A percentile compares a stretch with the other conserved stretches of the same genome.
phyloP scores from a whole-genome alignment of 1,140 invertebrate genomes.

The Leptoteleia sp. region DNA sequence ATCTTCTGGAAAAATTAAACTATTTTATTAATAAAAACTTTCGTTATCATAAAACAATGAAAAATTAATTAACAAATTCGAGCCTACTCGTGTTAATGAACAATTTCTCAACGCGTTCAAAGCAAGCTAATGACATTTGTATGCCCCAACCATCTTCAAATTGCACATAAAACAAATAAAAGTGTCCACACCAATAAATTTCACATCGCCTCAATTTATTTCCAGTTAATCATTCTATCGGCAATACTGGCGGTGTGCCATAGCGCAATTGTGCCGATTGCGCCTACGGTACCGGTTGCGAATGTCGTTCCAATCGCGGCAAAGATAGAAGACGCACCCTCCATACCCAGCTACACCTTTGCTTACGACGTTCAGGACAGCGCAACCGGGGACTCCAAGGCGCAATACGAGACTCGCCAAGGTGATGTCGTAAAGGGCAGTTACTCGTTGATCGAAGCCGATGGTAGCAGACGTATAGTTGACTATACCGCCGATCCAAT shows the following conservation, averaged over 20 bases:
- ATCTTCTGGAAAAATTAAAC: too few relatives aligned
- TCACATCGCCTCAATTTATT: too few relatives aligned
- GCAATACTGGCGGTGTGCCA: constrained; percentile 60
- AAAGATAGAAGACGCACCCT: constrained; percentile 74
- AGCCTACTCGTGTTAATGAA: too few relatives aligned
- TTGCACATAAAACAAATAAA: too few relatives aligned
- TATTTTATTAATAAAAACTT: too few relatives aligned
- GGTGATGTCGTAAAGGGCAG: constrained; percentile 84
- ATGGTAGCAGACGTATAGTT: constrained; percentile 86
- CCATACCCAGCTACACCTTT: constrained; percentile 75
- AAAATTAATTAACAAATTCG: too few relatives aligned
- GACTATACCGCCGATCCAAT: constrained; percentile 88
- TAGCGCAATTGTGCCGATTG: constrained; percentile 67
- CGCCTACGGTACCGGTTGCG: constrained; percentile 56
- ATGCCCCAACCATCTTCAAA: too few relatives aligned
- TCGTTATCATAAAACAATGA: too few relatives aligned
- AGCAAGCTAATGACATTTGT: too few relatives aligned
- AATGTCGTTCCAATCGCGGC: constrained; percentile 30
- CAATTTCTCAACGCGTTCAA: too few relatives aligned
- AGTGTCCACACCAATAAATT: too few relatives aligned
- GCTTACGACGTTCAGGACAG: constrained; percentile 78
- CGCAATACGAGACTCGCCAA: constrained; percentile 84
- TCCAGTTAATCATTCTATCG: constrained; percentile 73
- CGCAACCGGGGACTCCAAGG: constrained; percentile 84
- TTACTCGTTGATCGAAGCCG: constrained; percentile 82